phyloP scores from a whole-genome alignment of 2,888 invertebrate species.

The Schizaphis graminum region DNA sequence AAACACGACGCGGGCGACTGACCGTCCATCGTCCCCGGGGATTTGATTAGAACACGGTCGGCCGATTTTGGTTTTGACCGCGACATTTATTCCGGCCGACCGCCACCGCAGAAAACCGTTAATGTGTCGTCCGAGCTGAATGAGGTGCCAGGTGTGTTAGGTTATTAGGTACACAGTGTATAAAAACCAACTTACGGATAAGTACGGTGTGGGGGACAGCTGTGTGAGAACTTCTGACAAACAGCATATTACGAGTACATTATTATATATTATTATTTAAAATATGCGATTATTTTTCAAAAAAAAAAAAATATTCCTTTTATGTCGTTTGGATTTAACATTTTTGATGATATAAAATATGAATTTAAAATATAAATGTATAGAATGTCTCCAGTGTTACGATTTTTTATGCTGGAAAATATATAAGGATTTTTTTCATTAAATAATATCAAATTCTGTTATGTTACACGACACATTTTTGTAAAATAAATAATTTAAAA shows the following conservation, averaged over 20 bases:
- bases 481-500: background rate
- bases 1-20: conserved; percentile 20
- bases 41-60: conserved; percentile 46
- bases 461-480: background rate
- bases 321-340: background rate
- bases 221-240: background rate
- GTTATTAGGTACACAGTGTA: background rate
- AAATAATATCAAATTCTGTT: background rate
- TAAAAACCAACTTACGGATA: background rate
- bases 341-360: background rate
- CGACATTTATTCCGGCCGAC: conserved; percentile 41
- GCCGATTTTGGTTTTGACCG: conserved; percentile 41
- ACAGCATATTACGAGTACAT: background rate
- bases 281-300: background rate
- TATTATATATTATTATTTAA: background rate
- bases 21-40: conserved; percentile 13
- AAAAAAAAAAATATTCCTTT: background rate
- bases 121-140: background rate
- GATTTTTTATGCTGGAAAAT: background rate
- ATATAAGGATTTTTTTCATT: background rate
- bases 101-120: conserved; percentile 21
- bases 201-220: background rate
- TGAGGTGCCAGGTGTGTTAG: background rate
- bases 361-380: background rate
- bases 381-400: background rate